Evolutionary conservation across 2,888 invertebrate genomes (phyloP), one percentile per base, ranked within the genome.

Genomic region (Chaitophorus viminalis): DNA sequence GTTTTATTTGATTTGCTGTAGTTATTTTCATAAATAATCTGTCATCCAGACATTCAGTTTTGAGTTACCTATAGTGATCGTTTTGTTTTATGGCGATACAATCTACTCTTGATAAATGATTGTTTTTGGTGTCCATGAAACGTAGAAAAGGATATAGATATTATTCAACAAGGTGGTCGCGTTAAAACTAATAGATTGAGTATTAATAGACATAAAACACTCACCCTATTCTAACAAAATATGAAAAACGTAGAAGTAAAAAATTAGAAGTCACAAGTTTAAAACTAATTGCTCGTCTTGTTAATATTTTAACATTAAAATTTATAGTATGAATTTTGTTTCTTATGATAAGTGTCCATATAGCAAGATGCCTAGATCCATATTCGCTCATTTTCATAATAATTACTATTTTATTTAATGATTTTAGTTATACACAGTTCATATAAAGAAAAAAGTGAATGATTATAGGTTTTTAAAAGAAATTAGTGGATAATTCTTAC

Each of bases 31-130:
- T 86, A 79, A 86, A 70, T 33, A 33, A 85, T 78, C 33, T 33
- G 68, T 85, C 77, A 78, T 68, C 70, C 29, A 31, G 77, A 68
- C 70, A 78, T 68, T 36, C 29, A 31, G 46, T 77, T 65, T n/a
- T 21, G 54, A 68, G 21, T 65, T 83, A 75, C 74, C 60, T 21
- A 33, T 54, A 36, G 70, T 25, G 72, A 86, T 78, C 60, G 79
- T 86, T 79, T 86, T 86, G 77, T 79, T 86, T 86, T 36, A 60
- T 29, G 54, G 74, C 33, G 79, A 72, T 79, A 74, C 60, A 86
- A 79, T 86, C 39, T 54, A 60, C 39, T 86, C 29, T 79, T 79
- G 29, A 79, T 78, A 78, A 79, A 86, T 79, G 79, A 72, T 86
- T 72, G 39, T 72, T 31, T 39, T 78, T 8, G 36, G 86, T 72